A percentile compares a stretch with the other conserved stretches of the same genome.
Conservation (phyloP, 2,888 invertebrate species). For the Microctonus hyperodae region DNA sequence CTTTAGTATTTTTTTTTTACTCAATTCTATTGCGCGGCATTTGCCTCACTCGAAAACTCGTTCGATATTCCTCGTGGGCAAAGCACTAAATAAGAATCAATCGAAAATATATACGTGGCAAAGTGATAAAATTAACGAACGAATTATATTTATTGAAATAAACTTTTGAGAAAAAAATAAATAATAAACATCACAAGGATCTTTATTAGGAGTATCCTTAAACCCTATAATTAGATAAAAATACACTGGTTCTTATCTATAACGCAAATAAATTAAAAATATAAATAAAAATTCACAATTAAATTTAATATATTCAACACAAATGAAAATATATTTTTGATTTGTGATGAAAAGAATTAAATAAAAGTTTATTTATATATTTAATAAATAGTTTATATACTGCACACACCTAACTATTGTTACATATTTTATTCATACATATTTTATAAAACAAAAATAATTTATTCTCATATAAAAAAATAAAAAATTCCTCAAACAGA, state of each 20-base stretch:
- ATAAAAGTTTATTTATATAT: neutral
- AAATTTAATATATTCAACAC: no score
- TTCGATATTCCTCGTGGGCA: constrained; percentile 19
- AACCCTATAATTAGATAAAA: no score
- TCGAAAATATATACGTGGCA: constrained; percentile 17
- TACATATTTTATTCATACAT: constrained; percentile 49
- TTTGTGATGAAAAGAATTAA: no score
- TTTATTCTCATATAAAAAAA: no score
- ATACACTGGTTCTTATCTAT: no score
- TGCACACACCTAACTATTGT: constrained; percentile 58
- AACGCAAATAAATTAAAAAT: no score
- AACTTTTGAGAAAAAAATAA: neutral
- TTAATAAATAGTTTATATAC: constrained; percentile 29
- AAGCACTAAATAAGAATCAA: constrained; percentile 25
- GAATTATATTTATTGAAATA: neutral
- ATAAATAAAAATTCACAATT: neutral
- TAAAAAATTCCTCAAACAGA: constrained; percentile 37
- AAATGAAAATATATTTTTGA: no score
- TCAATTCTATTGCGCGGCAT: constrained; percentile 7
- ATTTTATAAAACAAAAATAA: constrained; percentile 15
- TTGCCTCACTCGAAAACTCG: constrained; percentile 20
- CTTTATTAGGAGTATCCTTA: no score
- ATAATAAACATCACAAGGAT: no score
- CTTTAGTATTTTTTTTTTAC: neutral
- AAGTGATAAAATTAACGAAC: neutral